Evolutionary conservation across 2,797 vertebrate genomes (phyloP), one percentile per base, ranked within the genome.

Genomic region (Pipistrellus pygmaeus): DNA sequence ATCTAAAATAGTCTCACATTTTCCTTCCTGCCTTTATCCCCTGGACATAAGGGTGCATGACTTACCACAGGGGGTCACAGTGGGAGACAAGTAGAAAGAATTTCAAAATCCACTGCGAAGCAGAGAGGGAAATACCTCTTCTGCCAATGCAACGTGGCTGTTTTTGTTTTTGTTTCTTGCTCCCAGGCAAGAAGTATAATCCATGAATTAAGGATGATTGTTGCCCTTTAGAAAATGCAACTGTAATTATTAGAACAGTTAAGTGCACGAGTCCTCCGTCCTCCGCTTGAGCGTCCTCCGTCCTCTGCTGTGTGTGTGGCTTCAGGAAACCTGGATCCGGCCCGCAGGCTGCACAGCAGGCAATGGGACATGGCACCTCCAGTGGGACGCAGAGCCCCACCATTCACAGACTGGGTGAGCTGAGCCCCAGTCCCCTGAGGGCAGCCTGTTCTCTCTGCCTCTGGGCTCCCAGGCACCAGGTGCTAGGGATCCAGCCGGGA

Each of bases 181-280:
- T 97, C 82, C 64, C n/a, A 76, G 89, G 85, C 87, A 90, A 66
- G 55, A 82, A 86, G 71, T 68, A 73, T 83, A 93, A 97, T 76
- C 89, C 71, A 88, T 83, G 87, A 97, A 95, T 95, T 96, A 96
- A 96, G 93, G 84, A 89, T 96, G 95, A 92, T 97, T 93, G 94
- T 77, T 76, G 85, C 73, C 95, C 84, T 96, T 95, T 81, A 75
- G 89, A 94, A 94, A 93, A 90, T 18, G 69, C 91, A 90, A 77
- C 48, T 91, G 71, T 97, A 91, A 96, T 97, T 97, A 96, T 97
- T 97, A 92, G 21, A 95, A 86, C 46, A 90, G 85, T 90, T 87
- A 81, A 84, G 60, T 90, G 60, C 51, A 68, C 85, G 76, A 78
- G 82, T 60, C 57, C 57, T 60, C 25, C n/a, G n/a, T n/a, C n/a